phyloP scores from a whole-genome alignment of 2,113 vertebrate genomes.

The Clarias magur region DNA sequence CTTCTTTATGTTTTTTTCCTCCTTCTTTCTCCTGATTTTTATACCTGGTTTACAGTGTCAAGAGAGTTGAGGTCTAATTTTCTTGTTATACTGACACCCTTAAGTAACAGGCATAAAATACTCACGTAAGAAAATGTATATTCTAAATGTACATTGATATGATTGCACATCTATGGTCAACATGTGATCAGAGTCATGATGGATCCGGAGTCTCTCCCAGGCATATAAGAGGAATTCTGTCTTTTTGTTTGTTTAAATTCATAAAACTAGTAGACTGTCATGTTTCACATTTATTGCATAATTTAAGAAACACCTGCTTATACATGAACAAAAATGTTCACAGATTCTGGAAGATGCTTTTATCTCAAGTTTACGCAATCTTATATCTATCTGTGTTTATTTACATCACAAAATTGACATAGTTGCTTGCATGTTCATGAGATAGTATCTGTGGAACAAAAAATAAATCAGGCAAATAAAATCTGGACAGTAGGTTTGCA shows the following conservation, averaged over 20 bases:
- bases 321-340: conserved; percentile 9
- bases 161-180: background rate
- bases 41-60: background rate
- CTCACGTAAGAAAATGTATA: background rate
- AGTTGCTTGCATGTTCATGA: background rate
- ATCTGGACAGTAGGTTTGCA: background rate
- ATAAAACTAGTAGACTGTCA: background rate
- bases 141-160: background rate
- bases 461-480: background rate
- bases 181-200: background rate
- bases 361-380: background rate
- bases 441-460: background rate
- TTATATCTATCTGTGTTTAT: background rate
- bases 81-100: background rate
- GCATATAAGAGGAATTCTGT: background rate
- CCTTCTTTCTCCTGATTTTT: background rate
- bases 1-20: background rate
- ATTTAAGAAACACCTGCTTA: conserved; percentile 8
- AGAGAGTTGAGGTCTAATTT: background rate
- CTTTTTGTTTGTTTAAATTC: background rate
- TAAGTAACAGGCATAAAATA: background rate
- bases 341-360: background rate
- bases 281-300: conserved; percentile 19
- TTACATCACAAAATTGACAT: conserved; percentile 5
- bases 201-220: background rate